These are phyloP conservation scores for Orthonevra nobilis DNA, from an alignment of 2,888 invertebrate genomes.

Conservation along the genomic window DNA sequence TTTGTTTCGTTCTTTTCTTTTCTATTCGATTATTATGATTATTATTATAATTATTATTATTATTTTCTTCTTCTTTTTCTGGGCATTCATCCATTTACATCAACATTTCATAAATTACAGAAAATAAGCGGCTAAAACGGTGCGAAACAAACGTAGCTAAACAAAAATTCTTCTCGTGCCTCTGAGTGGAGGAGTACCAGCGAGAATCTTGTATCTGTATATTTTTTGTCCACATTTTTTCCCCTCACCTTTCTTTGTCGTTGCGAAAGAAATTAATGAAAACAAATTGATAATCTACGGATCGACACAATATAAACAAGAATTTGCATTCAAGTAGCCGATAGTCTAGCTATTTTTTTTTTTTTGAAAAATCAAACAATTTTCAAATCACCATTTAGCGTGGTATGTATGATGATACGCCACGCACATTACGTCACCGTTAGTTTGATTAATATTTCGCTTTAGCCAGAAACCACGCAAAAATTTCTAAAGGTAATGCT, in stretches of 20 bases:
- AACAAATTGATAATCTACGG: constrained; percentile 37
- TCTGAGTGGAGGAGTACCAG: background rate
- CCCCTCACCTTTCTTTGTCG: background rate
- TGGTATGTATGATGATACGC: constrained; percentile 29
- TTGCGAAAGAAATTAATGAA: constrained; percentile 27
- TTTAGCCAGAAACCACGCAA: constrained; percentile 56
- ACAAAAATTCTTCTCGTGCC: too few relatives aligned
- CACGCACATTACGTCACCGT: constrained; percentile 63
- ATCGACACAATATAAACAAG: constrained; percentile 49
- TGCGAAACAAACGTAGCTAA: too few relatives aligned
- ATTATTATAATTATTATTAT: constrained; percentile 1
- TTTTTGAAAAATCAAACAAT: too few relatives aligned
- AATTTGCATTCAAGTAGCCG: constrained; percentile 34
- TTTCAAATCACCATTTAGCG: constrained; percentile 9
- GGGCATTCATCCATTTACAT: constrained; percentile 51
- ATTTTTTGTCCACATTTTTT: constrained; percentile 12
- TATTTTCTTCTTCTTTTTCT: constrained; percentile 54
- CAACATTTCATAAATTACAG: constrained; percentile 43
- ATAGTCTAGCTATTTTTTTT: too few relatives aligned
- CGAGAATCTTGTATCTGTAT: constrained; percentile 5
- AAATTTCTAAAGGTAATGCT: constrained; percentile 55
- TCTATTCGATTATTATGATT: constrained; percentile 23
- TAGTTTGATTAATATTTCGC: constrained; percentile 62
- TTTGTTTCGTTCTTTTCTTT: background rate
- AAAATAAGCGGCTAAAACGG: constrained; percentile 20